A percentile compares a stretch with the other conserved stretches of the same genome.
These are phyloP conservation scores for Galeruca laticollis DNA, from an alignment of 2,888 invertebrate genomes.

Conservation along the genomic window DNA sequence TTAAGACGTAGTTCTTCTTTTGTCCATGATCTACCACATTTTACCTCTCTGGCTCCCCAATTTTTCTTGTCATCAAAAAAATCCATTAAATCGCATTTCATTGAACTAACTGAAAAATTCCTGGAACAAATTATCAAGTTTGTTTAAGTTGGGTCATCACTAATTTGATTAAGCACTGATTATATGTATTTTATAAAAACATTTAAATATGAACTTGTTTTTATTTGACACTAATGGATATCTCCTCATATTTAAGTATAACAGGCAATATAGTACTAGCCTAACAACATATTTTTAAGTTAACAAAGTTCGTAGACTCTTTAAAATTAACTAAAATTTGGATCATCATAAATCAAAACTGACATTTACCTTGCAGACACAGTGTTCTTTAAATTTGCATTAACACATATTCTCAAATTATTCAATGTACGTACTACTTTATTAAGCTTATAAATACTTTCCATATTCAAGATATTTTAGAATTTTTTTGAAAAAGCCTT, in stretches of 20 bases:
- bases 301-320: too few species aligned
- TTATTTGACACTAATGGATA: not conserved
- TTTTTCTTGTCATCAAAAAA: conserved; percentile 91
- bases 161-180: not conserved
- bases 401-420: not conserved
- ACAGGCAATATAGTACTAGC: not conserved
- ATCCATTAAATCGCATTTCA: conserved; percentile 77
- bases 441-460: not conserved
- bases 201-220: too few species aligned
- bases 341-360: too few species aligned
- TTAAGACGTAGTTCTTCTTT: conserved; percentile 93
- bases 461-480: not conserved
- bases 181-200: too few species aligned
- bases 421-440: not conserved
- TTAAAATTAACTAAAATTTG: too few species aligned
- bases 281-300: not conserved
- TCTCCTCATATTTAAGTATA: not conserved
- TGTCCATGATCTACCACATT: conserved; percentile 89
- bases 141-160: not conserved
- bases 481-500: not conserved
- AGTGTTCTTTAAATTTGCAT: not conserved
- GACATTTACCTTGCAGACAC: not conserved
- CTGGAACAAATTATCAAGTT: conserved; percentile 18
- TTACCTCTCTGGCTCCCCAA: conserved; percentile 82
- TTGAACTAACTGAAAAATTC: conserved; percentile 61